Base-by-base conservation (phyloP, 1,140 invertebrate genomes). In the Drosophila ercepeae region DNA sequence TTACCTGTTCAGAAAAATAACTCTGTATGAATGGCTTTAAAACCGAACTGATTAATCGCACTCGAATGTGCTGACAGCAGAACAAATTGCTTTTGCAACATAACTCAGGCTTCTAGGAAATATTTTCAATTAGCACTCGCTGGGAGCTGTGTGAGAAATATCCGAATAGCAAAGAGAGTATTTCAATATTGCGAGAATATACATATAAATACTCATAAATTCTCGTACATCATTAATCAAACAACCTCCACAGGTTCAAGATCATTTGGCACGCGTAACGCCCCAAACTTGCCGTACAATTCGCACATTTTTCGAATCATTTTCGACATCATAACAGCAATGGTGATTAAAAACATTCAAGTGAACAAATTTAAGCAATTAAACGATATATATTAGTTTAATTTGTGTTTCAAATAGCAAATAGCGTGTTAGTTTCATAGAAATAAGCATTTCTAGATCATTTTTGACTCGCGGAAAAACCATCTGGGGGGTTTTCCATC, bases 21-120 rank as follows among this genome's bases (percentile, higher is more conserved):
- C 16, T 49, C 48, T 36, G 29, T 19, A 29, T 55, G 53, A 55
- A 48, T 55, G 53, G 39, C 11, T 16, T 46, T 14, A 36, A 36
- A 59, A 64, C 55, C 60, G 7, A 65, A 61, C 63, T 67, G 60
- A 67, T 52, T 52, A 67, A 67, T 65, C 36, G 63, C 16, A 67
- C 59, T 44, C 63, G 25, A 46, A 67, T 34, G 11, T 42, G 63
- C 25, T 67, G 63, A 67, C 63, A 65, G 63, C 25, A 23, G 32
- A 19, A 67, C 46, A 67, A 67, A 67, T 67, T 21, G 46, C 46
- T 52, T 67, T 25, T 16, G 58, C 32, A 39, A 41, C 36, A 29
- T n/a, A 42, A 63, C 46, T 27, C n/a, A 36, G 8, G 18, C 11
- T 67, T 67, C 63, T 65, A 14, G 63, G 63, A 67, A 67, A 52